Conservation (phyloP, 2,797 vertebrate species). For the Setipinna tenuifilis region DNA sequence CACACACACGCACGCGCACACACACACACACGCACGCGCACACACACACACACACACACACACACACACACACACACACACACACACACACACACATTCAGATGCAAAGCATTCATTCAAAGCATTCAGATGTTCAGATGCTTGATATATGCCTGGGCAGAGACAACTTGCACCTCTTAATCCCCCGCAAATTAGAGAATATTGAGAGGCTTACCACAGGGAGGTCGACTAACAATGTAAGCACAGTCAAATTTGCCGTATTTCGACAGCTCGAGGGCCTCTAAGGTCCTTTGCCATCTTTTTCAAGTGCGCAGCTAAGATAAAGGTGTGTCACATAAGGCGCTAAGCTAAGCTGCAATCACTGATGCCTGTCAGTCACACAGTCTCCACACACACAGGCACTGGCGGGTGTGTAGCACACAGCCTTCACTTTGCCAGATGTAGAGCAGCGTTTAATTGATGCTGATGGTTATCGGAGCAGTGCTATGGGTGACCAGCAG, state of each 20-base stretch:
- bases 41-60: constrained; percentile 10
- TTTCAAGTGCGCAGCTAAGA: not conserved
- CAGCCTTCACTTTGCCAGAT: not conserved
- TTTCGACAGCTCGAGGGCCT: not conserved
- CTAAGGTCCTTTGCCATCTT: not conserved
- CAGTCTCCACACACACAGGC: not conserved
- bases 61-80: not conserved
- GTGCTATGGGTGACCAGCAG: not conserved
- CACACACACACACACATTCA: constrained; percentile 21
- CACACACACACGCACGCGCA: constrained; percentile 19
- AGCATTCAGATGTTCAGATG: not conserved
- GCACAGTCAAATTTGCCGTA: not conserved
- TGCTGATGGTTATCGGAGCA: not conserved
- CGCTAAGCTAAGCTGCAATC: not conserved
- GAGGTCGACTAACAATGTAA: not conserved
- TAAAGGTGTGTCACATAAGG: not conserved
- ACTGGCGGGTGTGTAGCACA: not conserved
- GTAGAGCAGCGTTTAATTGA: not conserved
- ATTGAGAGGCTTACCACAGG: not conserved
- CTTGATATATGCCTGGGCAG: constrained; percentile 32
- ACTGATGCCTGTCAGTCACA: not conserved
- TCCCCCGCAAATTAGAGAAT: not conserved
- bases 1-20: constrained; percentile 18
- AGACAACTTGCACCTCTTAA: not conserved
- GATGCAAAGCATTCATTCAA: constrained; percentile 26